Base-by-base conservation (phyloP, 2,797 vertebrate species). In the Carapus acus region DNA sequence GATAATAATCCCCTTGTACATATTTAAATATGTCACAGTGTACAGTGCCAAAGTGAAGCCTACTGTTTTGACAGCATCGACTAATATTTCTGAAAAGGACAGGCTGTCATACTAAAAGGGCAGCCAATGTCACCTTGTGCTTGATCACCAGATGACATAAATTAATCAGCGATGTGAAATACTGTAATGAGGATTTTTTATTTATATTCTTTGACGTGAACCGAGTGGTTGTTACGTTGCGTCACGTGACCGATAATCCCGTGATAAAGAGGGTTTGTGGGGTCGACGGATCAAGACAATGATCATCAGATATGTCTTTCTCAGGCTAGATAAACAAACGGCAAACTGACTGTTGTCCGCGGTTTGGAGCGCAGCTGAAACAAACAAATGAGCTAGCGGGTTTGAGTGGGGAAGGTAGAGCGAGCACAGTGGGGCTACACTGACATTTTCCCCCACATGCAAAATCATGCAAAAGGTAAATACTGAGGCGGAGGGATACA, bases 401-500 rank as follows among this genome's bases (percentile, higher is more conserved):
- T 46, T 54, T 12, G 65, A 48, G 34, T 74, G 72, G 67, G 76
- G 67, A 81, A 78, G 78, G 54, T 68, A 75, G 72, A 38, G 59
- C 58, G 69, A 39, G 49, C 55, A 77, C 79, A 71, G 76, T 43
- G 67, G 56, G 66, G 57, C 65, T 69, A 77, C 80, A 77, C 63
- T 84, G 84, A 84, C 79, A 86, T 85, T 85, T 86, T 81, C 77
- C 72, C 31, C 79, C 82, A 81, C 85, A 87, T 87, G 84, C 83
- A 86, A 87, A 87, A 86, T 85, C 81, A 85, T 83, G 84, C 82
- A 85, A 87, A 87, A 87, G 81, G 85, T 87, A 87, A 87, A 87
- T 87, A 87, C 78, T 77, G 77, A 77, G 66, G 85, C 84, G 84
- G 85, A 87, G 83, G 82, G 82, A 87, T 84, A 86, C 82, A 72